Evolutionary conservation across 2,888 invertebrate genomes (phyloP).

Genomic region (Himalopsyche kuldschensis): DNA sequence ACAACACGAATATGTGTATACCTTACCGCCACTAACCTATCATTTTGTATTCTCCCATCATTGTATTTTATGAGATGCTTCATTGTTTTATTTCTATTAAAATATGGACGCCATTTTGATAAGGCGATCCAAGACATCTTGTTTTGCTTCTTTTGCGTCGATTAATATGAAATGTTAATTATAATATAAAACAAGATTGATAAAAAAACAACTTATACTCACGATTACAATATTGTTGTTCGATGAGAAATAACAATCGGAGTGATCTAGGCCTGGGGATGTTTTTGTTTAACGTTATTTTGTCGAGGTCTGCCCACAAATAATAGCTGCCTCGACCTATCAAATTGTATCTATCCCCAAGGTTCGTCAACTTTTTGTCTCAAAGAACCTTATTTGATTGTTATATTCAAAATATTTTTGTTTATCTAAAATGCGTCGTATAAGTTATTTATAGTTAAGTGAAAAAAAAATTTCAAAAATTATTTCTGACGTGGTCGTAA

Average conservation of each 20-base stretch:
- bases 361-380: neutral
- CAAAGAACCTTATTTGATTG: no score
- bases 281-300: neutral
- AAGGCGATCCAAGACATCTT: neutral
- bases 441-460: no score
- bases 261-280: slow-evolving; percentile 21
- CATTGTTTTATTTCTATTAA: neutral
- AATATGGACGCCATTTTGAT: neutral
- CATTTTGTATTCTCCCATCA: neutral
- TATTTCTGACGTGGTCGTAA: no score
- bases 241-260: slow-evolving; percentile 33
- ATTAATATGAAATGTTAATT: neutral
- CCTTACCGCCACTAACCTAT: neutral
- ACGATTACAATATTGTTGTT: slow-evolving; percentile 9
- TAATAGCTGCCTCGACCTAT: neutral
- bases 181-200: neutral
- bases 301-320: slow-evolving; percentile 15
- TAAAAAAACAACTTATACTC: neutral
- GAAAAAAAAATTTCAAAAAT: no score
- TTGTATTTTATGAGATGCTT: neutral
- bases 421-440: no score
- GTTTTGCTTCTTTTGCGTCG: neutral
- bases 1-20: neutral
- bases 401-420: neutral
- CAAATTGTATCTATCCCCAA: neutral